A percentile compares a stretch with the other conserved stretches of the same genome.
Conservation (phyloP, 2,113 vertebrate genomes). For the Eurypyga helias region DNA sequence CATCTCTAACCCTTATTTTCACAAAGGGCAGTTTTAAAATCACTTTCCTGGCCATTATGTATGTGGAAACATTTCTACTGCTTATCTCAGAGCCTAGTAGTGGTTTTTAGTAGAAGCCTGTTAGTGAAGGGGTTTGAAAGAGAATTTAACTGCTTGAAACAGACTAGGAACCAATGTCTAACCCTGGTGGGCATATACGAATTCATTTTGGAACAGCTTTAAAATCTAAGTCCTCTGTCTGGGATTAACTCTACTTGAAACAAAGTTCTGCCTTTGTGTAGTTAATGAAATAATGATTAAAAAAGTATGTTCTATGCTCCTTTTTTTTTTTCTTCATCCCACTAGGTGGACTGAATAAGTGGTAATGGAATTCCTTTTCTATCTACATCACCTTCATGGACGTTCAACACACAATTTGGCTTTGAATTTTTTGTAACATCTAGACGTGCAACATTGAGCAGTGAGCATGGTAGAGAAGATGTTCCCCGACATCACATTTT, state of each 20-base stretch:
- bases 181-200: background rate
- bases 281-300: background rate
- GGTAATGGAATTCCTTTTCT: background rate
- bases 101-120: background rate
- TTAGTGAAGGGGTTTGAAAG: background rate
- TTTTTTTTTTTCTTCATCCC: background rate
- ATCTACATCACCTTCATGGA: background rate
- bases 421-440: background rate
- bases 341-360: background rate
- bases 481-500: background rate
- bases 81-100: background rate
- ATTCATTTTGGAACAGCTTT: background rate
- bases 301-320: fast-evolving
- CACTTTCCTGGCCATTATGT: background rate
- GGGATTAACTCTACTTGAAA: background rate
- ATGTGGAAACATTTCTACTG: background rate
- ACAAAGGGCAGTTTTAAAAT: fast-evolving
- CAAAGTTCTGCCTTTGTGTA: background rate
- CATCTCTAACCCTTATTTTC: background rate
- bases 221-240: background rate
- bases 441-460: fast-evolving
- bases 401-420: background rate
- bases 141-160: background rate
- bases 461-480: background rate
- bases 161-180: background rate